Evolutionary conservation across 2,888 invertebrate species (phyloP), one percentile per base, ranked within the genome.

Genomic region (Drosophila neotestacea): DNA sequence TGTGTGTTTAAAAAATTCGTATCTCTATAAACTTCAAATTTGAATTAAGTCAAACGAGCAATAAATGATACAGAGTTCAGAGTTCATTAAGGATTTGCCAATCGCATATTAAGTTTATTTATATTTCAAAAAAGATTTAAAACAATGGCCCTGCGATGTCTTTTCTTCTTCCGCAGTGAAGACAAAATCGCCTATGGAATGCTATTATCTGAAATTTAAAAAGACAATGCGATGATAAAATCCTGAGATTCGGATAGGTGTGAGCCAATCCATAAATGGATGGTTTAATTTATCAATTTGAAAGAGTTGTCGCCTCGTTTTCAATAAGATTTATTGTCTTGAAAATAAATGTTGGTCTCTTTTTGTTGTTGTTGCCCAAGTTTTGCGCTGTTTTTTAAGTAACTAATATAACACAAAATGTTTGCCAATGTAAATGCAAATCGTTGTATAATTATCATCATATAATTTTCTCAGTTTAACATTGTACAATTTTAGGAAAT

Each of bases 401-500:
- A 47, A 47, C 22, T 11, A n/a, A 38, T 69, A 48, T 55, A 34
- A 51, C 50, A 71, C 34, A 76, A 61, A 56, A 60, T 54, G 27
- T 65, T 60, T 47, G 34, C 54, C 48, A 51, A 59, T 39, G 48
- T 34, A 51, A 60, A 51, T 50, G 54, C 56, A 51, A 55, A 55
- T 61, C 42, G n/a, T 71, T 73, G 44, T 52, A 73, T 42, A 51
- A 60, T 60, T 59, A n/a, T 34, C 16, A 30, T n/a, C 22, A 22
- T n/a, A 32, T 32, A 16, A 54, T 38, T 56, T 36, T 27, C 34
- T n/a, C n/a, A 38, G 28, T 30, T 58, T 58, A 16, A 47, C 44
- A 46, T 28, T 39, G 10, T 28, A 28, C 28, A 39, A 11, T 38
- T 36, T 28, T 44, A 11, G 32, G 39, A 47, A 9, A 22, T n/a